Conservation (phyloP, 2,797 vertebrate species). For the Pseudochirops corinnae region DNA sequence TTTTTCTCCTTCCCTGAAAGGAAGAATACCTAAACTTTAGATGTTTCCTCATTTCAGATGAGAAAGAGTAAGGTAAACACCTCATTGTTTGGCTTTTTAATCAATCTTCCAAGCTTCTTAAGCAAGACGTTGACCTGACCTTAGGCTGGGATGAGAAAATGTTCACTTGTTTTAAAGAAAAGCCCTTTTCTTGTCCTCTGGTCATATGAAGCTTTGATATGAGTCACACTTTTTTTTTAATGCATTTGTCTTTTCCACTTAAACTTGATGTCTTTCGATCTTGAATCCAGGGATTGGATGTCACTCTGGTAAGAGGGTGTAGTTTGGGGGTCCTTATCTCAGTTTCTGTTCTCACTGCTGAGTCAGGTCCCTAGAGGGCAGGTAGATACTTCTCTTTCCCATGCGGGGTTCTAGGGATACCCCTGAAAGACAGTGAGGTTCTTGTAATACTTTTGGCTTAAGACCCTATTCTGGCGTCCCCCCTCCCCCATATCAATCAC, state of each 20-base stretch:
- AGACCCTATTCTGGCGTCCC: too few species aligned
- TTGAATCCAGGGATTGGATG: not conserved
- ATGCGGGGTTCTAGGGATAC: too few species aligned
- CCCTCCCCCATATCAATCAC: too few species aligned
- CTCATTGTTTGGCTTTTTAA: not conserved
- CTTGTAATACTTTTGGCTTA: too few species aligned
- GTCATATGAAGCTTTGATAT: not conserved
- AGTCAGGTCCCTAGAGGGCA: too few species aligned
- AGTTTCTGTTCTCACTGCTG: too few species aligned
- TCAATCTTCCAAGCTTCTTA: slow-evolving; percentile 2
- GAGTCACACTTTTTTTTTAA: not conserved
- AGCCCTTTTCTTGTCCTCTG: not conserved
- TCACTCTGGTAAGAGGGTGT: too few species aligned
- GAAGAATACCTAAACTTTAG: slow-evolving; percentile 9
- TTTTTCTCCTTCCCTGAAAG: slow-evolving; percentile 26
- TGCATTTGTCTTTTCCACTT: not conserved
- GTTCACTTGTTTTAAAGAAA: slow-evolving; percentile 36
- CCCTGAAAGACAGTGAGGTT: too few species aligned
- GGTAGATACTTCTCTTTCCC: too few species aligned
- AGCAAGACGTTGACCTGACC: not conserved
- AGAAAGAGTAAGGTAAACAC: not conserved
- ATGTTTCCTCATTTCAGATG: slow-evolving; percentile 1
- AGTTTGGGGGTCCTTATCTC: too few species aligned
- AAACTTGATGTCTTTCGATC: not conserved
- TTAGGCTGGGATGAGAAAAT: not conserved